Percentiles rank a stretch among this genome's conserved stretches.
Evolutionary conservation across 2,113 vertebrate genomes (phyloP).

Genomic region (Hydrochoerus hydrochaeris): DNA sequence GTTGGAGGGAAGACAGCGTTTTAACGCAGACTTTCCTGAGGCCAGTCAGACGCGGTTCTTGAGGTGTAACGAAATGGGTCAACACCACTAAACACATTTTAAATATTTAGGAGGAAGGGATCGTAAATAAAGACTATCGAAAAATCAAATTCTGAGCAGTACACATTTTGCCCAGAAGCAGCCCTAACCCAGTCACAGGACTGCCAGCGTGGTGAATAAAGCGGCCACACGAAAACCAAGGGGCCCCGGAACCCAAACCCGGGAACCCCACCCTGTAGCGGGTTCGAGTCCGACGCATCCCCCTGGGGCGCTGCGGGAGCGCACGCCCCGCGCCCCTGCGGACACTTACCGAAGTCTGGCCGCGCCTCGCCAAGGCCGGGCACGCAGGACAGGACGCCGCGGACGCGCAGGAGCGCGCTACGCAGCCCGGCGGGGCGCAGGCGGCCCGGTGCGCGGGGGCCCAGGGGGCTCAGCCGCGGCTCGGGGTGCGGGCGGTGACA

Average conservation of each 20-base stretch:
- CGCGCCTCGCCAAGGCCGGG: neutral
- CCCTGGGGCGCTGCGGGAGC: neutral
- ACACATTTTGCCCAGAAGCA: neutral
- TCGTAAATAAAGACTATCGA: neutral
- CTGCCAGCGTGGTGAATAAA: neutral
- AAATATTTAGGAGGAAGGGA: constrained; percentile 28
- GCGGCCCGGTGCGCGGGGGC: constrained; percentile 69
- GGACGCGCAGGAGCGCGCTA: neutral
- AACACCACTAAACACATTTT: neutral
- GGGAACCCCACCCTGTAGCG: neutral
- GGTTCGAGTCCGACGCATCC: neutral
- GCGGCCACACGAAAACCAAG: neutral
- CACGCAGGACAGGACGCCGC: neutral
- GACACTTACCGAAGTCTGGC: constrained; percentile 45
- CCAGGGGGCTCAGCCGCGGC: constrained; percentile 78
- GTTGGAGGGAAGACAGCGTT: neutral
- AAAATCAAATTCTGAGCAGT: constrained; percentile 46
- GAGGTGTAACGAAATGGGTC: constrained; percentile 20
- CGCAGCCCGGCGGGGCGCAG: constrained; percentile 12
- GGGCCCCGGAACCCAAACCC: neutral
- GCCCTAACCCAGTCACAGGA: neutral
- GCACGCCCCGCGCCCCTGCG: neutral
- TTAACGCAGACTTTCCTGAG: neutral
- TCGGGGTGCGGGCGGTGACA: constrained; percentile 70
- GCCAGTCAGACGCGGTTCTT: neutral